These are phyloP conservation scores for Apostichopus leukothele DNA, from an alignment of 53 echinoderm and acorn worm species.

Conservation along the genomic window DNA sequence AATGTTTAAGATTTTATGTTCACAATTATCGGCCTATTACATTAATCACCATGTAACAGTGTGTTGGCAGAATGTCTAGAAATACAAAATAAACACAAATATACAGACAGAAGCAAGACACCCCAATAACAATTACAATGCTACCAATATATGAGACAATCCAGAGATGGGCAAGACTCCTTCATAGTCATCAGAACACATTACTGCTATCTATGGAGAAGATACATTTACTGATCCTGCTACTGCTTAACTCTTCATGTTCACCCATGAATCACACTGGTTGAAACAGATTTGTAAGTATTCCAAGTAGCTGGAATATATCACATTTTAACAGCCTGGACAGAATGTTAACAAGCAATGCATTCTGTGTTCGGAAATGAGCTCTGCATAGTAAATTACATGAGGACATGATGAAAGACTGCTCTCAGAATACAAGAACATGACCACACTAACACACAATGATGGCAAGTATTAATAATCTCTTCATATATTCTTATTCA, in stretches of 20 bases:
- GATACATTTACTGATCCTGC: no score
- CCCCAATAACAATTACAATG: not conserved
- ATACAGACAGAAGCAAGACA: conserved; percentile 4
- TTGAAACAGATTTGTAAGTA: no score
- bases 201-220: not conserved
- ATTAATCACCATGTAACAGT: not conserved
- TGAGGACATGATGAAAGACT: conserved; percentile 28
- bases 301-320: no score
- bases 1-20: conserved; percentile 33
- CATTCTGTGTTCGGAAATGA: not conserved
- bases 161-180: not conserved
- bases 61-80: conserved; percentile 25
- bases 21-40: conserved; percentile 32
- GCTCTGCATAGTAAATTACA: conserved; percentile 42
- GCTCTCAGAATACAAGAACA: conserved; percentile 41
- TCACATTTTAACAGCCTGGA: no score
- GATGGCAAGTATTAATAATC: conserved; percentile 41
- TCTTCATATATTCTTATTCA: conserved; percentile 36
- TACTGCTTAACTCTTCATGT: no score
- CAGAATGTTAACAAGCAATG: not conserved
- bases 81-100: conserved; percentile 35
- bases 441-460: conserved; percentile 16
- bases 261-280: no score
- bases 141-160: not conserved
- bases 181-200: not conserved